These are phyloP conservation scores for Serrognathus titanus DNA, from an alignment of 2,888 invertebrate species.

Conservation along the genomic window DNA sequence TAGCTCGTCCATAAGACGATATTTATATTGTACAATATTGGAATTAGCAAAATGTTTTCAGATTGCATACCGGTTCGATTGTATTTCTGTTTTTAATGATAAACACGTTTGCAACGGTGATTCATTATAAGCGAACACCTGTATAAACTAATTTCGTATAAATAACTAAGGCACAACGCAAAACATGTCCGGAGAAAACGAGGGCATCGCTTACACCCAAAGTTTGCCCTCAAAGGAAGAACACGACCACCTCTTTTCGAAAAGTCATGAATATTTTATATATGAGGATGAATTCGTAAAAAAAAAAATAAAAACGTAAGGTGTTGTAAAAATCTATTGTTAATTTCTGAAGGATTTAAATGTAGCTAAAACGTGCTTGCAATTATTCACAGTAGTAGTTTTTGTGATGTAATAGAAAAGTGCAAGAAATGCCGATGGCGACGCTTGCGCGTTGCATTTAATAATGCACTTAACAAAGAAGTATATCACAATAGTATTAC, in stretches of 20 bases:
- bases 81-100: too few relatives aligned
- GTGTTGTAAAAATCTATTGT: background rate
- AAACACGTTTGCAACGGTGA: background rate
- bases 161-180: slow-evolving; percentile 7
- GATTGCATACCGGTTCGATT: too few relatives aligned
- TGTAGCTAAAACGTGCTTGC: slow-evolving; percentile 16
- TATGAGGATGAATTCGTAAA: too few relatives aligned
- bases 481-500: slow-evolving; percentile 19
- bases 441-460: slow-evolving; percentile 13
- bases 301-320: too few relatives aligned
- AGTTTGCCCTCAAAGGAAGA: too few relatives aligned
- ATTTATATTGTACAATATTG: too few relatives aligned
- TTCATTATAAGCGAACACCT: slow-evolving; percentile 2
- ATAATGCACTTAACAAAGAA: slow-evolving; percentile 19
- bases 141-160: slow-evolving; percentile 7
- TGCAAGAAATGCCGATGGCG: slow-evolving; percentile 13
- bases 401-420: slow-evolving; percentile 26
- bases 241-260: too few relatives aligned
- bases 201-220: too few relatives aligned
- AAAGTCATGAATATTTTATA: too few relatives aligned
- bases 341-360: slow-evolving; percentile 22
- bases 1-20: too few relatives aligned
- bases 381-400: slow-evolving; percentile 22
- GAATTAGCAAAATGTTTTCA: too few relatives aligned
- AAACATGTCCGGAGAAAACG: slow-evolving; percentile 4